Conservation (phyloP, 1,140 invertebrate genomes). For the Zaprionus nigranus region DNA sequence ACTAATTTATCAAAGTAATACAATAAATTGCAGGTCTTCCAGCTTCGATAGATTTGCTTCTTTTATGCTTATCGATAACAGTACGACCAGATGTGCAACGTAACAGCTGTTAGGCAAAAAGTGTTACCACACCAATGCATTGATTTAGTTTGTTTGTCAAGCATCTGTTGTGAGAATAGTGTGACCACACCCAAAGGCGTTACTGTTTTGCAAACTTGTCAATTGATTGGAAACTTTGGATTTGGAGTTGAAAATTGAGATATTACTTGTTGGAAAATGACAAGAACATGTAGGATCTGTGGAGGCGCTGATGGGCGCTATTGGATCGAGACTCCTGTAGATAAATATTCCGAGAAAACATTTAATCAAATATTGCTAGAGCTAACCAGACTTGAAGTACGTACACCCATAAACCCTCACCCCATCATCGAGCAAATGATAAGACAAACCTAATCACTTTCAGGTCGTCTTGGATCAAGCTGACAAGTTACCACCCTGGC, state of each 20-base stretch:
- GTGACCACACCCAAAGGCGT: slow-evolving; percentile 14
- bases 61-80: slow-evolving; percentile 12
- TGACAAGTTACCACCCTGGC: slow-evolving; percentile 58
- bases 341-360: slow-evolving; percentile 63
- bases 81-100: not conserved
- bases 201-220: slow-evolving; percentile 14
- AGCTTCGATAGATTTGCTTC: not conserved
- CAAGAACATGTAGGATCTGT: slow-evolving; percentile 61
- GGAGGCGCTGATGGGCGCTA: slow-evolving; percentile 53
- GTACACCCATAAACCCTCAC: slow-evolving; percentile 1
- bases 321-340: slow-evolving; percentile 65
- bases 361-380: slow-evolving; percentile 58
- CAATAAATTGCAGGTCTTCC: not conserved
- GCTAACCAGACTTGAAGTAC: slow-evolving; percentile 58
- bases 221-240: slow-evolving; percentile 19
- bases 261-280: slow-evolving; percentile 42
- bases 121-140: slow-evolving; percentile 13
- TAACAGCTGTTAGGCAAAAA: slow-evolving; percentile 27
- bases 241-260: not conserved
- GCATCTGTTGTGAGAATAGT: slow-evolving; percentile 34
- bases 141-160: not conserved
- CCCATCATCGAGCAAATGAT: slow-evolving; percentile 15
- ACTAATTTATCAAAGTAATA: not conserved
- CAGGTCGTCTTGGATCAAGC: slow-evolving; percentile 45
- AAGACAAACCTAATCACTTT: slow-evolving; percentile 6